phyloP scores from a whole-genome alignment of 2,888 invertebrate species.

The Spilarctia lutea region DNA sequence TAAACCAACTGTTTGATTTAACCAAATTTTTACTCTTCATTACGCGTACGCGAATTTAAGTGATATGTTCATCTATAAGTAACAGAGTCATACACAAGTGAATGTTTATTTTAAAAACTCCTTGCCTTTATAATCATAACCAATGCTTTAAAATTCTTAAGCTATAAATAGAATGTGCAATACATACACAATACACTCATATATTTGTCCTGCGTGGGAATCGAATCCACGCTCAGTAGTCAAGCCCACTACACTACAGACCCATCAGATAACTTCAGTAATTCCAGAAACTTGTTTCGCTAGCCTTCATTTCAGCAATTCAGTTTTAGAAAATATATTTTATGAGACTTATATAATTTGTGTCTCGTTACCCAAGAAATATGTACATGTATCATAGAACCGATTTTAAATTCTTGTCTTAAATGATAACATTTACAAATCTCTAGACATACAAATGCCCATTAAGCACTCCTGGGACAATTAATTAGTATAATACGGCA shows the following conservation, averaged over 20 bases:
- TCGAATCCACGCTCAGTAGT: too few species aligned
- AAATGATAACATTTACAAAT: slow-evolving; percentile 64
- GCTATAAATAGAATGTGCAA: too few species aligned
- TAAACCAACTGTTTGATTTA: too few species aligned
- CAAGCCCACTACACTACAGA: too few species aligned
- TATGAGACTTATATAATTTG: not conserved
- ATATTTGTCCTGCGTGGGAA: too few species aligned
- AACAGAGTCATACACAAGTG: not conserved
- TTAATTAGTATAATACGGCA: slow-evolving; percentile 85
- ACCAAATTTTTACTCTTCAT: too few species aligned
- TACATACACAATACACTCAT: too few species aligned
- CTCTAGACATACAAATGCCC: slow-evolving; percentile 71
- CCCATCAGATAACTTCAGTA: not conserved
- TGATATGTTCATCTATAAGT: too few species aligned
- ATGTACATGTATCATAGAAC: slow-evolving; percentile 1
- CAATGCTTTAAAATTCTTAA: not conserved
- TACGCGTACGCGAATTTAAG: too few species aligned
- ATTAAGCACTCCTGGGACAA: slow-evolving; percentile 79
- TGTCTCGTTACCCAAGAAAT: not conserved
- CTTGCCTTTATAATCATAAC: not conserved
- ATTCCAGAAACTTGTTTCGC: not conserved
- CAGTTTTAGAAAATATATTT: not conserved
- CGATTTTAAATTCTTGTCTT: slow-evolving; percentile 38
- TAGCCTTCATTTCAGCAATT: not conserved
- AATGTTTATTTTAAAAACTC: not conserved